Base-by-base conservation (phyloP, 2,888 invertebrate genomes). In the Mechanitis messenoides region DNA sequence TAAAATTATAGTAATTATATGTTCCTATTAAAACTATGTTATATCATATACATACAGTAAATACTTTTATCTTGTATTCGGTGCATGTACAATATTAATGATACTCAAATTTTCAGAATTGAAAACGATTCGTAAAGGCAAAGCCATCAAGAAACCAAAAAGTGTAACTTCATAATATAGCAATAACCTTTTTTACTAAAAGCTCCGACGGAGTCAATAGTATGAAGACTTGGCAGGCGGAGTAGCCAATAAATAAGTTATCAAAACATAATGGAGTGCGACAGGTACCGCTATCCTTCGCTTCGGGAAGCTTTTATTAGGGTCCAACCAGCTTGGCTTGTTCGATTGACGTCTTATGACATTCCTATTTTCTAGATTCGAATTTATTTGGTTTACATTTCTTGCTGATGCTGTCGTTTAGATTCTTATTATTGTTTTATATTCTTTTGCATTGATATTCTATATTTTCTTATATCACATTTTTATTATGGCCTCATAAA, bases 221-320 rank as follows among this genome's bases (percentile, higher is more conserved):
- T 46, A 56, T 54, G 58, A 60, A 61, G 50, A 57, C 56, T 45
- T 42, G 55, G 45, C 60, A 45, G 53, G 55, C 50, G 55, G 56
- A 56, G 53, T 20, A 33, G 53, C 58, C 62, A 64, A 66, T 66
- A 64, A 62, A 64, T 66, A 66, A 62, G 64, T 64, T 64, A 60
- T 64, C 62, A 66, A 60, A 50, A 58, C 62, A 56, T 66, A 64
- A 59, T 66, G 58, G 58, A 66, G 62, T 62, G 60, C 62, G 66
- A 64, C 66, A 64, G 66, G 66, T 66, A 66, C 55, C 53, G 54
- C 9, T 53, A 56, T 60, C 55, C 55, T 9, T 45, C 38, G 55
- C 3, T 59, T 55, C 59, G 31, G 42, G 61, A 50, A 63, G 55
- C 61, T 61, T 58, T 66, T 63, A 66, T 62, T 63, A 59, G 58